Conservation (phyloP, 2,797 vertebrate genomes). For the Brachymystax lenok region DNA sequence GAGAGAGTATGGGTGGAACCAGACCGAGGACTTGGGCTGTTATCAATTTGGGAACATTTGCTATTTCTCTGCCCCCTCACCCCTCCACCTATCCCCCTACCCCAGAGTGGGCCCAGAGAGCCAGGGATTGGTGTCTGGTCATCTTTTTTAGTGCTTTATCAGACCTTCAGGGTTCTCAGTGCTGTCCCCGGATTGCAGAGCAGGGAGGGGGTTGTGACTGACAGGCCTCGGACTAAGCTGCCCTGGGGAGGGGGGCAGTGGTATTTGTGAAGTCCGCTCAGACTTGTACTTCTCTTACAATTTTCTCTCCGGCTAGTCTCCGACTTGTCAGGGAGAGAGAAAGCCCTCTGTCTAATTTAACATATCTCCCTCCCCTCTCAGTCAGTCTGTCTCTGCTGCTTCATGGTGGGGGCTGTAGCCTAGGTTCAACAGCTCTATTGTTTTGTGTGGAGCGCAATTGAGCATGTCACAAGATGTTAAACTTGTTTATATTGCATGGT, state of each 20-base stretch:
- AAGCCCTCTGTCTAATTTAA: constrained; percentile 79
- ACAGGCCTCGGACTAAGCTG: constrained; percentile 73
- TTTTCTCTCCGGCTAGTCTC: constrained; percentile 72
- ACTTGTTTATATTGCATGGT: constrained; percentile 62
- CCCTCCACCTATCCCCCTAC: constrained; percentile 9
- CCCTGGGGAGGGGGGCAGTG: constrained; percentile 58
- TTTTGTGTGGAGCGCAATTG: constrained; percentile 65
- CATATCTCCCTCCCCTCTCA: constrained; percentile 62
- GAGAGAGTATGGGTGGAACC: constrained; percentile 35
- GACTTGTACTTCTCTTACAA: constrained; percentile 75
- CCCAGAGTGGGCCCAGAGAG: constrained; percentile 38
- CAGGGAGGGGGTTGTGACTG: constrained; percentile 72
- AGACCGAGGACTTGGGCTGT: constrained; percentile 47
- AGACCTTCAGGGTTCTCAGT: constrained; percentile 70
- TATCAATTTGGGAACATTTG: constrained; percentile 63
- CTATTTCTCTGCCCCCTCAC: constrained; percentile 28
- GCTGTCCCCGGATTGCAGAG: constrained; percentile 76
- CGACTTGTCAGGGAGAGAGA: constrained; percentile 70
- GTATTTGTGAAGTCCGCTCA: constrained; percentile 75
- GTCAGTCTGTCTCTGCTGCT: constrained; percentile 42
- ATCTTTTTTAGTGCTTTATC: constrained; percentile 70
- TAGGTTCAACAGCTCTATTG: constrained; percentile 61
- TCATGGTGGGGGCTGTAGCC: constrained; percentile 42
- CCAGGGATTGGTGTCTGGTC: constrained; percentile 64
- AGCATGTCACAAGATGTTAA: constrained; percentile 70